phyloP scores from a whole-genome alignment of 2,888 invertebrate genomes.

The Limenitis camilla region DNA sequence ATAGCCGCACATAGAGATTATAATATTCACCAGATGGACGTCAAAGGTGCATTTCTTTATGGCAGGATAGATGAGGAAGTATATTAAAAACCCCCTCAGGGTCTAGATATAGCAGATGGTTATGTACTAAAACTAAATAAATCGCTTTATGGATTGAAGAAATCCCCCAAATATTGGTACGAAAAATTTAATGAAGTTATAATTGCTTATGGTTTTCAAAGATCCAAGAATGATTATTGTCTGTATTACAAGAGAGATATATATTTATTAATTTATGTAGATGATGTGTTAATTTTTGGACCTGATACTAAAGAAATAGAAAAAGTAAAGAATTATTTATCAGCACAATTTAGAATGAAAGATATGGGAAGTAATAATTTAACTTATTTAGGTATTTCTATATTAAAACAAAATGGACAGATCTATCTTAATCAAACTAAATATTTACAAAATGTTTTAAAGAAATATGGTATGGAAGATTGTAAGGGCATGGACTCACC shows the following conservation, averaged over 20 bases:
- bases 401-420: constrained; percentile 5
- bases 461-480: constrained; percentile 13
- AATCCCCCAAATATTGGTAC: not conserved
- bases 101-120: not conserved
- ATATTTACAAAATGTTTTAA: constrained; percentile 14
- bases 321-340: constrained; percentile 11
- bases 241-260: not conserved
- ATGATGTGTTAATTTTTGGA: constrained; percentile 19
- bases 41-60: constrained; percentile 1
- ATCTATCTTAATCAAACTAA: constrained; percentile 14
- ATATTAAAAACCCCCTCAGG: constrained; percentile 1
- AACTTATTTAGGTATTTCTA: constrained; percentile 2
- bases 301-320: not conserved
- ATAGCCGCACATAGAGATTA: constrained; percentile 10
- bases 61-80: constrained; percentile 6
- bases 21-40: constrained; percentile 5
- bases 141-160: not conserved
- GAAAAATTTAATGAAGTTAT: not conserved
- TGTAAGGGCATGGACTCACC: constrained; percentile 18
- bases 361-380: constrained; percentile 11
- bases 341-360: constrained; percentile 18
- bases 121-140: not conserved
- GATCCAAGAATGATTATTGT: constrained; percentile 4
- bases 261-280: constrained; percentile 19
- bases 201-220: not conserved